Evolutionary conservation across 2,888 invertebrate species (phyloP).

Genomic region (Meiosimyza decipiens): DNA sequence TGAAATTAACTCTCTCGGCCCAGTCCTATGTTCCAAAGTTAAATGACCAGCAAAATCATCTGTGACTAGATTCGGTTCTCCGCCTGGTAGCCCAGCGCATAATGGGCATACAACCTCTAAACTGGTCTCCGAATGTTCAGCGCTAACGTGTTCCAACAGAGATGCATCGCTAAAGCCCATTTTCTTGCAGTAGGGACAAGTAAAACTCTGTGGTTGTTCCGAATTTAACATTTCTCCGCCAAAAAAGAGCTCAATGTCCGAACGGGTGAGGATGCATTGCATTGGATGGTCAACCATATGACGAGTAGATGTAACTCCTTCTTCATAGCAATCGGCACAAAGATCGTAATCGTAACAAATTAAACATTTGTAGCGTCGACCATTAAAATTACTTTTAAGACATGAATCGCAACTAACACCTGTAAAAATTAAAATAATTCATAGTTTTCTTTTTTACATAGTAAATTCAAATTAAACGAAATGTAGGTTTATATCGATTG

Average conservation of each 20-base stretch:
- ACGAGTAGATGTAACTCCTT: conserved; percentile 88
- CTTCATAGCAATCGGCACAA: conserved; percentile 95
- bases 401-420: conserved; percentile 99
- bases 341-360: conserved; percentile 99
- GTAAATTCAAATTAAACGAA: no score
- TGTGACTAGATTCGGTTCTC: conserved; percentile 97
- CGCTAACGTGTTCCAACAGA: conserved; percentile 89
- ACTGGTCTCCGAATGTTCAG: conserved; percentile 91
- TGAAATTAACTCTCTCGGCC: conserved; percentile 90
- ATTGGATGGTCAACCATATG: conserved; percentile 98
- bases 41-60: conserved; percentile 98
- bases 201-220: conserved; percentile 95
- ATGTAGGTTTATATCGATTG: no score
- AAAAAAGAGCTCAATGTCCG: conserved; percentile 97
- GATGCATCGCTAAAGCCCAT: conserved; percentile 96
- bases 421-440: conserved; percentile 60
- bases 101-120: conserved; percentile 98
- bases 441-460: no score
- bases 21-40: conserved; percentile 91
- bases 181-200: conserved; percentile 96
- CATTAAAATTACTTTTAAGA: conserved; percentile 96
- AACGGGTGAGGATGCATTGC: conserved; percentile 97
- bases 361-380: conserved; percentile 98
- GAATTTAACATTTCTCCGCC: conserved; percentile 92
- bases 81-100: conserved; percentile 95